These are phyloP conservation scores for Aspiorhynchus laticeps DNA, from an alignment of 2,113 vertebrate genomes.

Conservation along the genomic window DNA sequence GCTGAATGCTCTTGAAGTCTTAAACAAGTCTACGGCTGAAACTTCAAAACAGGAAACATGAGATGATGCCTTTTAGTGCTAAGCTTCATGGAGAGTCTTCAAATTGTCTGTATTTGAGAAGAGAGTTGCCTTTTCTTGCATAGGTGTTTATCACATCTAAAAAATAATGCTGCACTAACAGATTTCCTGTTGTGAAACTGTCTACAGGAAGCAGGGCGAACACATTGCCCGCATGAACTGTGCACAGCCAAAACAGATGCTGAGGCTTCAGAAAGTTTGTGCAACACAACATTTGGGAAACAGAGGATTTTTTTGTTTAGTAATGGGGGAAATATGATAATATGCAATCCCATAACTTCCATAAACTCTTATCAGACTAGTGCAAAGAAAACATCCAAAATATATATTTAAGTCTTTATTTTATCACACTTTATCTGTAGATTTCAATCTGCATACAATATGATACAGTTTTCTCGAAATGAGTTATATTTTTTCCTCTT, in stretches of 20 bases:
- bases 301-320: neutral
- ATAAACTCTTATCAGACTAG: neutral
- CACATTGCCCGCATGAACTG: conserved; percentile 65
- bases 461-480: neutral
- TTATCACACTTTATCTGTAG: neutral
- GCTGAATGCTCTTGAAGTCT: neutral
- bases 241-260: neutral
- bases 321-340: neutral
- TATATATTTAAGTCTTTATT: neutral
- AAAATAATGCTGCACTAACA: neutral
- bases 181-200: conserved; percentile 71
- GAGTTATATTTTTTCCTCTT: neutral
- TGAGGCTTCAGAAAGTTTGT: neutral
- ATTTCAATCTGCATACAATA: neutral
- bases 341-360: neutral
- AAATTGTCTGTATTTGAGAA: neutral
- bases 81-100: neutral
- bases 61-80: neutral
- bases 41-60: neutral
- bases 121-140: neutral
- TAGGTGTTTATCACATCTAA: neutral
- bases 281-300: conserved; percentile 12
- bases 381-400: neutral
- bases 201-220: conserved; percentile 49
- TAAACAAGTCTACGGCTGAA: neutral